Percentiles rank a stretch among this genome's conserved stretches.
These are phyloP conservation scores for Psittacus erithacus DNA, from an alignment of 2,113 vertebrate genomes.

Conservation along the genomic window DNA sequence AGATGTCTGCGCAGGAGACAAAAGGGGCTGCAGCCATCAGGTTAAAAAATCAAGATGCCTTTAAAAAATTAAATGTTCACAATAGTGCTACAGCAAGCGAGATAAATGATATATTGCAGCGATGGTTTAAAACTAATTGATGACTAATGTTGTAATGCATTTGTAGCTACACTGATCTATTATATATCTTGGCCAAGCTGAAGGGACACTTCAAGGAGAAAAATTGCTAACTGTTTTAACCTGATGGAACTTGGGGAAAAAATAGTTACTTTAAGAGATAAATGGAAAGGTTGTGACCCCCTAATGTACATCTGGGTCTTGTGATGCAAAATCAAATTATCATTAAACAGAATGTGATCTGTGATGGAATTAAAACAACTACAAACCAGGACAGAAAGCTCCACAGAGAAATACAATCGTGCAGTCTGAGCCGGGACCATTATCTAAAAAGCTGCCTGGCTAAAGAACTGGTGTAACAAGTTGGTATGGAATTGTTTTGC, in stretches of 20 bases:
- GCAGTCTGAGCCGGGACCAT: not conserved
- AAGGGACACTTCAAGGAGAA: constrained; percentile 81
- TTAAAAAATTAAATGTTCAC: constrained; percentile 82
- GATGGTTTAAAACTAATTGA: constrained; percentile 82
- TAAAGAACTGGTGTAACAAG: constrained; percentile 32
- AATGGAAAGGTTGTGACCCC: constrained; percentile 72
- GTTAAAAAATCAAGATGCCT: constrained; percentile 75
- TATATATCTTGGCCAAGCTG: constrained; percentile 74
- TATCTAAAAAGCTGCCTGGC: not conserved
- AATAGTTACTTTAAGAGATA: constrained; percentile 79
- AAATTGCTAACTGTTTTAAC: constrained; percentile 84
- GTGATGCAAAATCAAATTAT: constrained; percentile 79
- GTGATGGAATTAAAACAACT: constrained; percentile 49
- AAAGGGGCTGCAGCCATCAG: constrained; percentile 72
- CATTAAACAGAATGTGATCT: constrained; percentile 72
- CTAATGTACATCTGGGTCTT: constrained; percentile 78
- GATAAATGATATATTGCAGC: constrained; percentile 80
- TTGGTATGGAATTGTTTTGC: constrained; percentile 20
- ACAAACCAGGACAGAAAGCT: constrained; percentile 38
- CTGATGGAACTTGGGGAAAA: constrained; percentile 75
- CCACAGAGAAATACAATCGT: not conserved
- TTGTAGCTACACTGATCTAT: constrained; percentile 81
- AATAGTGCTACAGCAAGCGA: constrained; percentile 72
- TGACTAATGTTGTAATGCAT: constrained; percentile 83
- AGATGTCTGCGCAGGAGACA: constrained; percentile 74